Conservation (phyloP, 2,113 vertebrate species). For the Thinocorus orbignyianus region DNA sequence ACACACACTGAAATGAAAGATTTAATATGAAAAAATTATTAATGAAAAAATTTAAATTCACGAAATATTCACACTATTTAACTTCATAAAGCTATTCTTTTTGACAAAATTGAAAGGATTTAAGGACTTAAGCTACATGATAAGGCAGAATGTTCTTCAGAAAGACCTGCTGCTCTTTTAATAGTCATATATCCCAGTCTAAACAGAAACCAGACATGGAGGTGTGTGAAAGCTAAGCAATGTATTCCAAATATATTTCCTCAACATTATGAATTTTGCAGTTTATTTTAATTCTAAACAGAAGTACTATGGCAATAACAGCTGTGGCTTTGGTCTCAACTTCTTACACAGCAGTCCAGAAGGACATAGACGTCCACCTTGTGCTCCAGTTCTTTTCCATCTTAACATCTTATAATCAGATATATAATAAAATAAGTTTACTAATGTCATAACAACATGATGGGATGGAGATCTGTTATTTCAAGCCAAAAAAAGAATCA, state of each 20-base stretch:
- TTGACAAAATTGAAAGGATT: background rate
- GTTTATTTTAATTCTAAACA: background rate
- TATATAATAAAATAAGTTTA: background rate
- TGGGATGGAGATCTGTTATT: background rate
- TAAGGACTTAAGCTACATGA: background rate
- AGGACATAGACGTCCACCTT: background rate
- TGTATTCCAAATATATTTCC: background rate
- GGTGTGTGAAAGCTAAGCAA: background rate
- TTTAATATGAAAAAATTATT: background rate
- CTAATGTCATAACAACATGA: background rate
- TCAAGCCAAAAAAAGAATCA: background rate
- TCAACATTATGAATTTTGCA: background rate
- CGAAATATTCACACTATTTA: background rate
- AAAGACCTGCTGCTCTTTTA: background rate
- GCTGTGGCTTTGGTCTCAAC: background rate
- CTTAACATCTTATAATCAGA: background rate
- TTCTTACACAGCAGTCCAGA: background rate
- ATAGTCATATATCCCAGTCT: background rate
- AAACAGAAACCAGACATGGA: background rate
- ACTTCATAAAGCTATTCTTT: background rate
- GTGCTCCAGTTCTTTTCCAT: background rate
- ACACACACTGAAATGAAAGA: background rate
- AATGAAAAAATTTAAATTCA: background rate
- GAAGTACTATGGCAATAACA: background rate
- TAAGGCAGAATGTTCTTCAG: background rate